These are phyloP conservation scores for Cloeon dipterum DNA, from an alignment of 2,888 invertebrate species.

Conservation along the genomic window DNA sequence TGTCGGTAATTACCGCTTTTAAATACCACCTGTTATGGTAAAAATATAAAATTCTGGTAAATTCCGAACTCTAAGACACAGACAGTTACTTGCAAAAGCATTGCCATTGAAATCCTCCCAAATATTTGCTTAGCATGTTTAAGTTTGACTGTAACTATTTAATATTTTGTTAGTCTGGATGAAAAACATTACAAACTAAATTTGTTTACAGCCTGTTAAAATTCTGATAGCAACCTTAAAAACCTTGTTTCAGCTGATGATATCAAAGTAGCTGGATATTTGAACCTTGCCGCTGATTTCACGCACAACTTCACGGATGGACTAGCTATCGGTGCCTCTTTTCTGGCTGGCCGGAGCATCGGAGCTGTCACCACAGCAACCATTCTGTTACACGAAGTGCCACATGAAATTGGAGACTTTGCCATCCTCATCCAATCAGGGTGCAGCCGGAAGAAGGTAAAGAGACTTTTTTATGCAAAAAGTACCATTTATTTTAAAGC, in stretches of 20 bases:
- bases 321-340: slow-evolving; percentile 94
- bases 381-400: slow-evolving; percentile 92
- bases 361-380: slow-evolving; percentile 85
- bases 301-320: slow-evolving; percentile 99
- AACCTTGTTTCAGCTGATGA: slow-evolving; percentile 17
- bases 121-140: not conserved
- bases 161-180: not conserved
- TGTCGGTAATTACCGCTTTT: too few relatives aligned
- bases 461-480: too few relatives aligned
- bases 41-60: too few relatives aligned
- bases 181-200: too few relatives aligned
- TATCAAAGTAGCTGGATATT: slow-evolving; percentile 71
- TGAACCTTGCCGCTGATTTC: slow-evolving; percentile 95
- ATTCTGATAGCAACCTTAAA: too few relatives aligned
- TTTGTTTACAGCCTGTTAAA: too few relatives aligned
- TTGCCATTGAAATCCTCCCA: not conserved
- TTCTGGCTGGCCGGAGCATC: slow-evolving; percentile 68
- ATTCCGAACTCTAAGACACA: too few relatives aligned
- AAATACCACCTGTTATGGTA: too few relatives aligned
- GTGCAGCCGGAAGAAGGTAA: slow-evolving; percentile 62
- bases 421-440: slow-evolving; percentile 96
- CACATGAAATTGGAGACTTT: slow-evolving; percentile 99
- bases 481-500: not conserved
- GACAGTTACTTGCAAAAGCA: too few relatives aligned
- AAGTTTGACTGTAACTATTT: not conserved